phyloP scores from a whole-genome alignment of 2,797 vertebrate genomes.

The Enteromius afrohamiltoni region DNA sequence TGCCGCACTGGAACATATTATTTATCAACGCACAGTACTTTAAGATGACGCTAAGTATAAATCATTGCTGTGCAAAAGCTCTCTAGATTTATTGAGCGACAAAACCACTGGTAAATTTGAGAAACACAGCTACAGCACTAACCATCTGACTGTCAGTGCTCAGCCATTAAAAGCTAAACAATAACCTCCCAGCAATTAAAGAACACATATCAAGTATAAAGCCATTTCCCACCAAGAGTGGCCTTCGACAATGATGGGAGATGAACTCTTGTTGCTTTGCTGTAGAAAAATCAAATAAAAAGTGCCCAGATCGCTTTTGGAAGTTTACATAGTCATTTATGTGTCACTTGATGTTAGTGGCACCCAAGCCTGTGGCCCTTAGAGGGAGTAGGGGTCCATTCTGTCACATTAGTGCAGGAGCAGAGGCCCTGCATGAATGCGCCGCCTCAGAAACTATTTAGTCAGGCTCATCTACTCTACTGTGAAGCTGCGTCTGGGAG shows the following conservation, averaged over 20 bases:
- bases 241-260: constrained; percentile 22
- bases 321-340: constrained; percentile 56
- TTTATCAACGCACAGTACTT: constrained; percentile 47
- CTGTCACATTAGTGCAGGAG: constrained; percentile 42
- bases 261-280: constrained; percentile 31
- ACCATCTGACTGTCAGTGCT: neutral
- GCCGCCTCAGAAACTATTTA: constrained; percentile 55
- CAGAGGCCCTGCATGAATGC: constrained; percentile 22
- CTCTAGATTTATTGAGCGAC: constrained; percentile 23
- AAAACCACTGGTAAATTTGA: constrained; percentile 12
- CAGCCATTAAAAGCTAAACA: neutral
- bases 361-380: constrained; percentile 24
- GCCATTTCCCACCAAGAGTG: neutral
- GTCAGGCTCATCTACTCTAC: constrained; percentile 18
- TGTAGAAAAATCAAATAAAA: constrained; percentile 14
- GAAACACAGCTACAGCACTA: constrained; percentile 12
- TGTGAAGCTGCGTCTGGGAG: constrained; percentile 43
- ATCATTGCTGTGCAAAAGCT: constrained; percentile 32
- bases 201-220: constrained; percentile 10
- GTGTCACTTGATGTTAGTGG: constrained; percentile 55
- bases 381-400: constrained; percentile 19
- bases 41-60: constrained; percentile 45
- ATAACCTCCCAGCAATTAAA: constrained; percentile 17
- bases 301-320: constrained; percentile 35
- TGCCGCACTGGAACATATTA: constrained; percentile 44